These are phyloP conservation scores for Botia kubotai DNA, from an alignment of 2,797 vertebrate species.

Conservation along the genomic window DNA sequence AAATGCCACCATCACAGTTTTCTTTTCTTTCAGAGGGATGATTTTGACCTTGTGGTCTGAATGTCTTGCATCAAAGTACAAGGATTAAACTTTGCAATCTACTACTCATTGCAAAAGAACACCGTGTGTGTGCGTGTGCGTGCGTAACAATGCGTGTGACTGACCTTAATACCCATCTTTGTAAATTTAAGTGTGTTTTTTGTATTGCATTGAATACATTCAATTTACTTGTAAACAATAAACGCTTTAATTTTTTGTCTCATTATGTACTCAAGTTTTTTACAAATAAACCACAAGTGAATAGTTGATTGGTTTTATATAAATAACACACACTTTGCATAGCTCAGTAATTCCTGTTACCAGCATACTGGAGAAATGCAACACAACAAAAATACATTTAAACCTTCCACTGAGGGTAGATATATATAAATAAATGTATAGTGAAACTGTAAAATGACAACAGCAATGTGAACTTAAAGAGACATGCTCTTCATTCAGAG, in stretches of 20 bases:
- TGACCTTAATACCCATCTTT: background rate
- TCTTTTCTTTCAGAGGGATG: constrained; percentile 77
- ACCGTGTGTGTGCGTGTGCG: no score
- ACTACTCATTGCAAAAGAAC: background rate
- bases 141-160: no score
- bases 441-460: background rate
- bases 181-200: background rate
- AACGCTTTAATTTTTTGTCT: background rate
- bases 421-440: constrained; percentile 28
- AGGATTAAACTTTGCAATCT: background rate
- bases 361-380: background rate
- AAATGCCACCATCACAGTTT: background rate
- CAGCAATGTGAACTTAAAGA: background rate
- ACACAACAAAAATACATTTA: background rate
- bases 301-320: background rate
- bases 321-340: constrained; percentile 28
- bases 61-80: background rate
- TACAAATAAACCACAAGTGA: background rate
- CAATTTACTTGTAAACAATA: constrained; percentile 6
- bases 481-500: background rate
- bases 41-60: constrained; percentile 82
- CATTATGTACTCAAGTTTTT: background rate
- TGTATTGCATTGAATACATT: background rate
- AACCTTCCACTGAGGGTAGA: background rate
- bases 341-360: constrained; percentile 10